Conservation (phyloP, 2,113 vertebrate species). For the Dromiciops gliroides region DNA sequence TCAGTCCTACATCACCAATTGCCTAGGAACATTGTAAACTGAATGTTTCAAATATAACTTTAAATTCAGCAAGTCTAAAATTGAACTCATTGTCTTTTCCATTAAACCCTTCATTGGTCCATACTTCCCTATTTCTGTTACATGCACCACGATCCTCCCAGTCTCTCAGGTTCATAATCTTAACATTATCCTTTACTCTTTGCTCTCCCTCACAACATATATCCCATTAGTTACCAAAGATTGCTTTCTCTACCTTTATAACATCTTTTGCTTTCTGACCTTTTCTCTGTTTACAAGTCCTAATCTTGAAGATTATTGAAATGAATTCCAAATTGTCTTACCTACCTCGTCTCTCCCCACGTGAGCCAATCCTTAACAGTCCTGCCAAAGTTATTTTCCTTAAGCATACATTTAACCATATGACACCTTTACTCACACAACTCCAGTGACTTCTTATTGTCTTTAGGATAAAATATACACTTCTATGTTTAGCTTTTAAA, state of each 20-base stretch:
- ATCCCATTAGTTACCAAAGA: neutral
- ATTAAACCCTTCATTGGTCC: neutral
- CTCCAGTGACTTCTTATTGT: neutral
- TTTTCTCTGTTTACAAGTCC: neutral
- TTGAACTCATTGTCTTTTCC: neutral
- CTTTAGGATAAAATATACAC: neutral
- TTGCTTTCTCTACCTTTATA: neutral
- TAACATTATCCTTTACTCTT: neutral
- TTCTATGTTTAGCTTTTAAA: neutral
- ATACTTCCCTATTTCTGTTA: neutral
- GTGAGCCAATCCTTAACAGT: neutral
- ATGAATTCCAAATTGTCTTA: neutral
- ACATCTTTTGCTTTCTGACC: neutral
- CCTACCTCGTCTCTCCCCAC: neutral
- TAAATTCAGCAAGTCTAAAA: neutral
- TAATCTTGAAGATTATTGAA: neutral
- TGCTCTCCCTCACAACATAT: neutral
- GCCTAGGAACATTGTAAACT: neutral
- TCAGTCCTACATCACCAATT: neutral
- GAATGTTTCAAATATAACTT: neutral
- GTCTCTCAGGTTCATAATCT: neutral
- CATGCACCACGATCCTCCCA: neutral
- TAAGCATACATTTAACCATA: neutral
- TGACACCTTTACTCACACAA: neutral
- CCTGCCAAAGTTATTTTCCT: neutral